Evolutionary conservation across 2,113 vertebrate species (phyloP), one percentile per base, ranked within the genome.

Genomic region (Odontesthes bonariensis): DNA sequence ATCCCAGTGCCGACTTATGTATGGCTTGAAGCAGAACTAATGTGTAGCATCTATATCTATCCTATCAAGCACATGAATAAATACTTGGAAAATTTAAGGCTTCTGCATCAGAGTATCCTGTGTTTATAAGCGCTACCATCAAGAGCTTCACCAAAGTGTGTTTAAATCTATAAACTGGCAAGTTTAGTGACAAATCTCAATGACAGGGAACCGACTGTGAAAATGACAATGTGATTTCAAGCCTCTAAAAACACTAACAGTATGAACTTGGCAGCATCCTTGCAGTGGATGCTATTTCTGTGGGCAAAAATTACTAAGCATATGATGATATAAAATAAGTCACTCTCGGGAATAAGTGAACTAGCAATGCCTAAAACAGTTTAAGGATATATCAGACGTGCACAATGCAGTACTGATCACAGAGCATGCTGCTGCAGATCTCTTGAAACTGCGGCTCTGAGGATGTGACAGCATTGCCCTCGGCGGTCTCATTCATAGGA

Each of bases 271-370:
- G 81, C 88, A 86, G 79, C 58, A 64, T 88, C 85, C 87, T 90
- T 90, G 86, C 89, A 89, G 85, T 73, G 58, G 73, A 77, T 89
- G 87, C 87, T 89, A 92, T 91, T 93, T 89, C 86, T 83, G 88
- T 85, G 80, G 82, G 71, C 69, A 88, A 85, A 88, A 87, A 88
- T 79, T 79, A 68, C 88, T 92, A 92, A 93, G 89, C 91, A 88
- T 66, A 89, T 91, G 92, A 93, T 86, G 81, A 92, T 82, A 83
- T 74, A 72, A 75, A 79, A 75, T 84, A 88, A 88, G 72, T 91
- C 82, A 87, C 84, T 38, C 35, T 90, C 82, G 84, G 85, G 88
- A 89, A 90, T 86, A 91, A 94, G 90, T 89, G 88, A 85, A 84
- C 90, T 91, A 49, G 51, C 49, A 69, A 72, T 10, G 10, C 35